Conservation (phyloP, 2,797 vertebrate species). For the Coregonus sp. region DNA sequence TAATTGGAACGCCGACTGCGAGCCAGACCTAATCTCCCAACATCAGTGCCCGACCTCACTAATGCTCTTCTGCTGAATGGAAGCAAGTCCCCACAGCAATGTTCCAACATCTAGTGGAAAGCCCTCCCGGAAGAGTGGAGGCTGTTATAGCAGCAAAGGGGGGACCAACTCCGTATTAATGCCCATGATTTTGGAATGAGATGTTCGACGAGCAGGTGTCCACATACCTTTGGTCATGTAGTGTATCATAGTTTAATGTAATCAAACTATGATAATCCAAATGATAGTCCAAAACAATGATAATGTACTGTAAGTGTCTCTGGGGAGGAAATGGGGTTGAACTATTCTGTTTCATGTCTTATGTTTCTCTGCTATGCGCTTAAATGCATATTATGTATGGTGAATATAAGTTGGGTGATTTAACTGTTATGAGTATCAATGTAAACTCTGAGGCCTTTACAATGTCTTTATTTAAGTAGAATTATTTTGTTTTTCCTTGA, state of each 20-base stretch:
- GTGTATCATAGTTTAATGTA: background rate
- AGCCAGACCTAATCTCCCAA: no score
- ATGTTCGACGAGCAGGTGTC: background rate
- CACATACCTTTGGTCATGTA: background rate
- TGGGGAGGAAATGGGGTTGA: constrained; percentile 1
- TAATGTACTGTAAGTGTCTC: background rate
- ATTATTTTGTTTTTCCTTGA: constrained; percentile 19
- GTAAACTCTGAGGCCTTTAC: constrained; percentile 66
- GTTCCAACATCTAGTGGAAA: no score
- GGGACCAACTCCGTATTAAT: no score
- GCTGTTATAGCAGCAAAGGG: no score
- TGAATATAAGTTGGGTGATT: constrained; percentile 49
- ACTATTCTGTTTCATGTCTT: constrained; percentile 14
- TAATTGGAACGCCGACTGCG: no score
- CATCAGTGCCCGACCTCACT: no score
- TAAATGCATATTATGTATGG: constrained; percentile 28
- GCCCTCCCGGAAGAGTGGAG: no score
- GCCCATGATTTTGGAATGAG: background rate
- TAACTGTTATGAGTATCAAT: constrained; percentile 55
- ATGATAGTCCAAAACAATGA: background rate
- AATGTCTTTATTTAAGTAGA: constrained; percentile 52
- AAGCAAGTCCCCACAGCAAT: no score
- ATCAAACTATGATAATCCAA: background rate
- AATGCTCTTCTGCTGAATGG: no score
- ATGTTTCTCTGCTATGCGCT: constrained; percentile 39